Conservation (phyloP, 92 coral and sea anemone species). For the Desmophyllum pertusum region DNA sequence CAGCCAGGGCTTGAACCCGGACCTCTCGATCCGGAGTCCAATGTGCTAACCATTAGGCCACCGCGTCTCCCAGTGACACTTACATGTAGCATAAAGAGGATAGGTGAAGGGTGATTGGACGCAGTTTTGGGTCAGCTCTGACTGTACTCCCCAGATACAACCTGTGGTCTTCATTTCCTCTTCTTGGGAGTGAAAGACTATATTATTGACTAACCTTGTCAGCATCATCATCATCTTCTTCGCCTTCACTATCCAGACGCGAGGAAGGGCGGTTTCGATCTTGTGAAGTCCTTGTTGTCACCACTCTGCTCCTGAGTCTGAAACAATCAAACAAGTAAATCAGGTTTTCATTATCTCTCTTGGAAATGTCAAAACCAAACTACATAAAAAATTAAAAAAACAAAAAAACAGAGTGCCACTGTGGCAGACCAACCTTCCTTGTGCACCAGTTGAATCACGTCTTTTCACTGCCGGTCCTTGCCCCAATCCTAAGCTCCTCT, state of each 20-base stretch:
- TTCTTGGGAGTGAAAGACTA: neutral
- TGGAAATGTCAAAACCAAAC: neutral
- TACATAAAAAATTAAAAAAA: neutral
- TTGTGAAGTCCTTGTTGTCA: conserved; percentile 77
- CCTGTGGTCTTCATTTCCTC: neutral
- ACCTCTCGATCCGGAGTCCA: too few relatives aligned
- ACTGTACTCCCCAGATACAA: too few relatives aligned
- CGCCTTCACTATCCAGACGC: conserved; percentile 99
- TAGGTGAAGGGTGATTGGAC: too few relatives aligned
- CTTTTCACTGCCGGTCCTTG: conserved; percentile 87
- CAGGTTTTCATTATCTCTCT: neutral
- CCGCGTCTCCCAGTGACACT: too few relatives aligned
- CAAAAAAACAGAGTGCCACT: neutral
- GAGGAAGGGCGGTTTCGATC: conserved; percentile 82
- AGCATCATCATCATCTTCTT: conserved; percentile 94
- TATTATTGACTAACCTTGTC: conserved; percentile 61
- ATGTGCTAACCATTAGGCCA: too few relatives aligned
- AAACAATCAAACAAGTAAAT: neutral
- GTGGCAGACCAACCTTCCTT: conserved; percentile 68
- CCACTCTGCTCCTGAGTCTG: conserved; percentile 93
- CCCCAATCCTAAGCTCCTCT: conserved; percentile 72
- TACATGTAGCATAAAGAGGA: too few relatives aligned
- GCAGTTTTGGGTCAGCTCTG: too few relatives aligned
- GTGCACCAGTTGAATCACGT: conserved; percentile 78
- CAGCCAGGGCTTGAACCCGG: too few relatives aligned